Base-by-base conservation (phyloP, 2,888 invertebrate genomes). In the Meliscaeva auricollis region DNA sequence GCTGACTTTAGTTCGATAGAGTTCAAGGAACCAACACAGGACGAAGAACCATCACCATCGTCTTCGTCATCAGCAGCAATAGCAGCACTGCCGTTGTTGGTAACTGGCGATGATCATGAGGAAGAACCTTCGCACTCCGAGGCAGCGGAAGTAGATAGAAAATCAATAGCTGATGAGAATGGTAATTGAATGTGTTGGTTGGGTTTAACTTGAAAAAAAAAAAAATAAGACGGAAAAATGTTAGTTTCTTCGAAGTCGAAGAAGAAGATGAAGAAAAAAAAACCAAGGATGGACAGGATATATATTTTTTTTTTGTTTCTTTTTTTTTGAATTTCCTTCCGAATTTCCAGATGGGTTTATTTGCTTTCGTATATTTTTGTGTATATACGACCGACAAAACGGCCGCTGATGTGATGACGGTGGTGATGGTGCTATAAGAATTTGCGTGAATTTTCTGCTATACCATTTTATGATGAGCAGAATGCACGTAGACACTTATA, bases 161-260 rank as follows among this genome's bases (percentile, higher is more conserved):
- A 85, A 77, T 81, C 81, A 48, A 85, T 85, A 56, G 50, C 76
- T 73, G 68, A 85, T 73, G 81, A 81, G 46, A 85, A 85, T 81
- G 85, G 85, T 85, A 85, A 81, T 85, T 81, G 68, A 85, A 81
- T 85, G 68, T 85, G 79, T 80, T 69, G 44, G 26, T 17, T n/a
- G n/a, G 58, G 35, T 32, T 66, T 69, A 62, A 44, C 54, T 58
- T 73, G 38, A 58, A 35, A 15, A 64, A 69, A 9, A 38, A 26
- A 26, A 26, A 26, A 26, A 26, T 3, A 26, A 26, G 35, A 60
- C 30, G 20, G 50, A 22, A 20, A 46, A 66, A 76, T 58, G 58
- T 56, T 46, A 69, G 22, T 38, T 74, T 48, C 68, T 60, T 56
- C 13, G 38, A 38, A 9, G 35, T 8, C 38, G 38, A 38, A 13